Base-by-base conservation (phyloP, 2,888 invertebrate species). In the Thymelicus sylvestris region DNA sequence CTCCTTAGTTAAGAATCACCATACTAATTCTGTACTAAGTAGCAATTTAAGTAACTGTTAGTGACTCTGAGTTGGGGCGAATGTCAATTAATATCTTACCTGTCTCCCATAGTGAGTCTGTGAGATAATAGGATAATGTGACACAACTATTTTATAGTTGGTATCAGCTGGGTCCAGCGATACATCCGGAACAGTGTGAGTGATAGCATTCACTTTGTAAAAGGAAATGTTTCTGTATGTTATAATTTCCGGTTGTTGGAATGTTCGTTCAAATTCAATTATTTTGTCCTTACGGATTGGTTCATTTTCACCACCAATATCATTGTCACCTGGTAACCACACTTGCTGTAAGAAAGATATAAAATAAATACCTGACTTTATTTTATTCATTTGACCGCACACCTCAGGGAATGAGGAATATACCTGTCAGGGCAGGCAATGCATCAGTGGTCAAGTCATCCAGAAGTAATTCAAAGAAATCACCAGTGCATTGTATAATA, bases 241-340 rank as follows among this genome's bases (percentile, higher is more conserved):
- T 52, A 96, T 93, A 0, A 96, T 89, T 76, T 96, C 95, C 3
- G 96, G 95, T 79, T 97, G 96, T 47, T 95, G 94, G 84, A 98
- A 98, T 75, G 96, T 95, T 77, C 95, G 94, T 72, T 96, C 95
- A 85, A 98, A 98, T 80, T 97, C 95, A 15, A 93, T 87, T 7
- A 97, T 85, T 90, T 97, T 97, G n/a, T 95, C 87, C 61, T 92
- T 88, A 31, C 95, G 95, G 57, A 97, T 95, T 52, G 95, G 95
- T 80, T 97, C 96, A 73, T 95, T 96, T 90, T 99, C 99, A 13
- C 99, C 99, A 7, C 99, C 99, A 72, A 99, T 98, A 84, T 99
- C 99, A 89, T 99, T 99, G 86, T 99, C 99, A 6, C 99, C 99
- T 24, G 99, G 98, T 74, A 99, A 88, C 95, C 97, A 98, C 67